These are phyloP conservation scores for Cherax quadricarinatus DNA, from an alignment of 1,140 invertebrate genomes.

Conservation along the genomic window DNA sequence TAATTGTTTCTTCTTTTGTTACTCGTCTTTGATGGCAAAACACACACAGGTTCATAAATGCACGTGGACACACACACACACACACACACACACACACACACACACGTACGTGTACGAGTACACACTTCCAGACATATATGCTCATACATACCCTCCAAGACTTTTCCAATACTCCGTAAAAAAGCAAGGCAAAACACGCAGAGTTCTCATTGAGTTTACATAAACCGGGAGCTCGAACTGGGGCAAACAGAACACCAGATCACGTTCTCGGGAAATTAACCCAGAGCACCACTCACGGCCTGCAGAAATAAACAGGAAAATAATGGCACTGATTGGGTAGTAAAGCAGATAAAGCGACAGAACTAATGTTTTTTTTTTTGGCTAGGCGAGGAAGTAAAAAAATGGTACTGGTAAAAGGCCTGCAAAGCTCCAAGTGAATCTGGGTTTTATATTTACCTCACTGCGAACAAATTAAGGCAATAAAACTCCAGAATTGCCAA, in stretches of 20 bases:
- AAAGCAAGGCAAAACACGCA: no score
- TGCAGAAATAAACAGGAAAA: background rate
- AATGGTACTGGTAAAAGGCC: background rate
- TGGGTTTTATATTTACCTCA: background rate
- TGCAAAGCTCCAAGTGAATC: background rate
- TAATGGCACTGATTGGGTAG: background rate
- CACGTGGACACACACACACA: no score
- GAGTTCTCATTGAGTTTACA: background rate
- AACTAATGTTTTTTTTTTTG: no score
- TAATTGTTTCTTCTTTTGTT: no score
- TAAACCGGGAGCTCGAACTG: background rate
- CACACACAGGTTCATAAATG: no score
- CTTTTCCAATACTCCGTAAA: no score
- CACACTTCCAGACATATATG: background rate
- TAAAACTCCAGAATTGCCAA: conserved; percentile 1
- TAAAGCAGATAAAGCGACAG: no score
- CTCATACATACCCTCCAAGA: background rate
- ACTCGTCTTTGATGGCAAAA: no score
- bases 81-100: no score
- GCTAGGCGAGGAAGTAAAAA: background rate
- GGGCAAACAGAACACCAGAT: background rate
- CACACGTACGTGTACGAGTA: no score
- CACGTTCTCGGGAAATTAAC: background rate
- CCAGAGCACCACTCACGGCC: background rate
- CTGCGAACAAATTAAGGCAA: background rate